phyloP scores from a whole-genome alignment of 2,113 vertebrate species.

The Bucco capensis region DNA sequence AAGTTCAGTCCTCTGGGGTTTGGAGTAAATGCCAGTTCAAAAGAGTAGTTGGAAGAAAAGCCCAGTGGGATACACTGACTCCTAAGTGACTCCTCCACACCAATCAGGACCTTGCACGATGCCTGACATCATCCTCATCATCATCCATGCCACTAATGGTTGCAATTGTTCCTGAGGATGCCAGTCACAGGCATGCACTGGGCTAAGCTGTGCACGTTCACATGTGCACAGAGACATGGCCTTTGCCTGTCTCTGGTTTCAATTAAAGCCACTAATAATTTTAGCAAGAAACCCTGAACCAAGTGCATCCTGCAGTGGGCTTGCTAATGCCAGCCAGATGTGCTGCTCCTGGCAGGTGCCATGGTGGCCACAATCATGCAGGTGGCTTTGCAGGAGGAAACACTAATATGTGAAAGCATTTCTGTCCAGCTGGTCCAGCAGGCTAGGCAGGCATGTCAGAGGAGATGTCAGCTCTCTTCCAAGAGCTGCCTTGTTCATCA shows the following conservation, averaged over 20 bases:
- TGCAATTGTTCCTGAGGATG: accelerated
- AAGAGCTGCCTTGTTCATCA: too few species aligned
- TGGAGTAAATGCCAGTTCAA: background rate
- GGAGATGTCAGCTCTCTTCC: too few species aligned
- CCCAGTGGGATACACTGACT: background rate
- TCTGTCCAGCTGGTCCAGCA: too few species aligned
- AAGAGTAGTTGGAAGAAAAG: background rate
- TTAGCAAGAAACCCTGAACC: background rate
- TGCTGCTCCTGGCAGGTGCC: background rate
- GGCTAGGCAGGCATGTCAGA: too few species aligned
- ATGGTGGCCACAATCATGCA: background rate
- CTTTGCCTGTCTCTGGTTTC: background rate
- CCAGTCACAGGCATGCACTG: accelerated
- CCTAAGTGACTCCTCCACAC: background rate
- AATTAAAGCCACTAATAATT: background rate
- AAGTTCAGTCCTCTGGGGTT: background rate
- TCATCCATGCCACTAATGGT: accelerated
- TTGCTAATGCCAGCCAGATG: background rate
- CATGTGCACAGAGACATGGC: accelerated
- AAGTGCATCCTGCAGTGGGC: accelerated
- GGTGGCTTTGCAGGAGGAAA: background rate
- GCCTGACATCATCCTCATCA: background rate
- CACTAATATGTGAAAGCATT: too few species aligned
- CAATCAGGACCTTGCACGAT: accelerated
- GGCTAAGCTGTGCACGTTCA: accelerated